phyloP scores from a whole-genome alignment of 2,113 vertebrate species.

The Nibea albiflora region DNA sequence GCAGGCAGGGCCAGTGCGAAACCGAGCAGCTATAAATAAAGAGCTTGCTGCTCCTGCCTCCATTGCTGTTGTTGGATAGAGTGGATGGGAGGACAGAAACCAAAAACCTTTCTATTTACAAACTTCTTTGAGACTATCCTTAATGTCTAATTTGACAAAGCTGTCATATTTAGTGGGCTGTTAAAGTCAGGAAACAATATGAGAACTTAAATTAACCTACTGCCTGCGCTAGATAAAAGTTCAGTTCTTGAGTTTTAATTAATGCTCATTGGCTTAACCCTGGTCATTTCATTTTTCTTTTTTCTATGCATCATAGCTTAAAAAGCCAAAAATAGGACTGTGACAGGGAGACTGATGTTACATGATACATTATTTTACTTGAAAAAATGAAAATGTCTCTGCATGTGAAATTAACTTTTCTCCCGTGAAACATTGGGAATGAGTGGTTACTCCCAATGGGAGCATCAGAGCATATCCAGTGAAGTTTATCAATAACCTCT shows the following conservation, averaged over 20 bases:
- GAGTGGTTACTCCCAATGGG: slow-evolving; percentile 29
- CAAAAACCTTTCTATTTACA: not conserved
- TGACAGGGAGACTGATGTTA: not conserved
- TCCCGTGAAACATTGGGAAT: slow-evolving; percentile 21
- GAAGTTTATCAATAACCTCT: slow-evolving; percentile 80
- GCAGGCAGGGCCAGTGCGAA: slow-evolving; percentile 65
- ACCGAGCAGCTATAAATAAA: slow-evolving; percentile 76
- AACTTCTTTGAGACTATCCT: slow-evolving; percentile 9
- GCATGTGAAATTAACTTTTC: slow-evolving; percentile 7
- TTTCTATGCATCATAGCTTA: not conserved
- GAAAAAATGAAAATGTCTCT: slow-evolving; percentile 9
- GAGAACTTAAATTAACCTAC: not conserved
- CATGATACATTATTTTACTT: not conserved
- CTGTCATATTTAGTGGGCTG: not conserved
- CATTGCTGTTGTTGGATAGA: slow-evolving; percentile 54
- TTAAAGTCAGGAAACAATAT: not conserved
- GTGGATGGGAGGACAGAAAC: slow-evolving; percentile 16
- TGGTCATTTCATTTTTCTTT: not conserved
- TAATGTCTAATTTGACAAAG: slow-evolving; percentile 11
- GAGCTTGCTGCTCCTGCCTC: slow-evolving; percentile 48
- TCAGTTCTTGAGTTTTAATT: not conserved
- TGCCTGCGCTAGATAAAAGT: not conserved
- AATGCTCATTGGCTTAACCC: not conserved
- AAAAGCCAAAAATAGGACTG: not conserved
- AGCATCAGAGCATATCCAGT: slow-evolving; percentile 63